phyloP scores from a whole-genome alignment of 2,113 vertebrate genomes.

The Willisornis vidua region DNA sequence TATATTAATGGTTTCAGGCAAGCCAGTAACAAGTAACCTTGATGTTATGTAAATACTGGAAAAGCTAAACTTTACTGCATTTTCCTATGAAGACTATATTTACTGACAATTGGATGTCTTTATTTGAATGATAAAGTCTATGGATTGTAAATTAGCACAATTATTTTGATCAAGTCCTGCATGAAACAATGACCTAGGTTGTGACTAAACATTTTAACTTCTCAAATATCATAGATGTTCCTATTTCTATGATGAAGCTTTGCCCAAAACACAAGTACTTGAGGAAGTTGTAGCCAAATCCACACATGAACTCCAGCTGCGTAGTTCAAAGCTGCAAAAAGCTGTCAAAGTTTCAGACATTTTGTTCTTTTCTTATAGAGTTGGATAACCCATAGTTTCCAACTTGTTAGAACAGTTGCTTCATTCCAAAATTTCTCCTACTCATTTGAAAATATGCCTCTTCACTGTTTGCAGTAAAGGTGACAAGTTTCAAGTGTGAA shows the following conservation, averaged over 20 bases:
- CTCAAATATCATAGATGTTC: neutral
- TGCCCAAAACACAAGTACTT: neutral
- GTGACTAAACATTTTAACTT: neutral
- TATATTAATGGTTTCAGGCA: neutral
- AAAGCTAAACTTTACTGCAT: neutral
- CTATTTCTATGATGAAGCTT: neutral
- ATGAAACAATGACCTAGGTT: neutral
- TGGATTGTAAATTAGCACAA: neutral
- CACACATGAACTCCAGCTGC: neutral
- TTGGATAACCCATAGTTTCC: neutral
- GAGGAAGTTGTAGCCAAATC: neutral
- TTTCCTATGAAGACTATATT: neutral
- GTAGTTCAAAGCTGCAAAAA: neutral
- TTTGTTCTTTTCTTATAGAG: neutral
- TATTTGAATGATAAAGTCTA: neutral
- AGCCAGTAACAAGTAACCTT: neutral
- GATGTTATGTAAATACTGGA: neutral
- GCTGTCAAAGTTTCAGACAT: neutral
- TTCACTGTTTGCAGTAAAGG: neutral
- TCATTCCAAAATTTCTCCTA: neutral
- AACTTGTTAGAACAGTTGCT: neutral
- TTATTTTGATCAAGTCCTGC: neutral
- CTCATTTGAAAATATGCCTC: fast-evolving
- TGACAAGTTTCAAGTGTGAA: fast-evolving
- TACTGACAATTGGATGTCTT: neutral